Percentiles rank a stretch among this genome's conserved stretches.
Conservation (phyloP, 2,888 invertebrate species). For the Drosophila anceps region DNA sequence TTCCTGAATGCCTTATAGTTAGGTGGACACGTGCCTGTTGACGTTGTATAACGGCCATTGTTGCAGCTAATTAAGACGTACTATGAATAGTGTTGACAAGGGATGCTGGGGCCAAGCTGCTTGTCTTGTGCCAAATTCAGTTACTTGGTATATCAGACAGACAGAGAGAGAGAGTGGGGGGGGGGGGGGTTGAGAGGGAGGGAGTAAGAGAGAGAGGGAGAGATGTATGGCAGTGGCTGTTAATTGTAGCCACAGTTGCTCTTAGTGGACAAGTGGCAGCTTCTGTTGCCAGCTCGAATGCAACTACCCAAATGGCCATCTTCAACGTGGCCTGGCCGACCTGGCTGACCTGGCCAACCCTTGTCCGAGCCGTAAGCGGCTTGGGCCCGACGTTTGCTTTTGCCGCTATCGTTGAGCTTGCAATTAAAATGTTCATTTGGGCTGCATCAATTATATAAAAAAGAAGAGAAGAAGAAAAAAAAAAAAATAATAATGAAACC, state of each 20-base stretch:
- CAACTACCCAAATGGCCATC: conserved; percentile 13
- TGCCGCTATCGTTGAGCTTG: conserved; percentile 38
- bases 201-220: background rate
- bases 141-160: conserved; percentile 29
- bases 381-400: conserved; percentile 37
- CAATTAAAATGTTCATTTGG: conserved; percentile 65
- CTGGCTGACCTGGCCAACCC: conserved; percentile 3
- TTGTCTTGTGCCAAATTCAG: conserved; percentile 7
- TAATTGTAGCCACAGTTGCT: conserved; percentile 43
- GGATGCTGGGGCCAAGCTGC: background rate
- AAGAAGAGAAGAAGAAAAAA: no score
- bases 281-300: conserved; percentile 19
- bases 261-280: conserved; percentile 30
- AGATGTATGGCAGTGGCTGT: conserved; percentile 18
- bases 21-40: background rate
- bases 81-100: conserved; percentile 8
- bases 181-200: no score
- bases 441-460: conserved; percentile 48
- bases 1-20: background rate
- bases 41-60: background rate
- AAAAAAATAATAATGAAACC: background rate
- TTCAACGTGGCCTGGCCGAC: background rate
- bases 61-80: conserved; percentile 1
- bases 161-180: no score
- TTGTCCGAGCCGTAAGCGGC: conserved; percentile 44